Evolutionary conservation across 1,140 invertebrate species (phyloP).

Genomic region (Drosophila melanica): DNA sequence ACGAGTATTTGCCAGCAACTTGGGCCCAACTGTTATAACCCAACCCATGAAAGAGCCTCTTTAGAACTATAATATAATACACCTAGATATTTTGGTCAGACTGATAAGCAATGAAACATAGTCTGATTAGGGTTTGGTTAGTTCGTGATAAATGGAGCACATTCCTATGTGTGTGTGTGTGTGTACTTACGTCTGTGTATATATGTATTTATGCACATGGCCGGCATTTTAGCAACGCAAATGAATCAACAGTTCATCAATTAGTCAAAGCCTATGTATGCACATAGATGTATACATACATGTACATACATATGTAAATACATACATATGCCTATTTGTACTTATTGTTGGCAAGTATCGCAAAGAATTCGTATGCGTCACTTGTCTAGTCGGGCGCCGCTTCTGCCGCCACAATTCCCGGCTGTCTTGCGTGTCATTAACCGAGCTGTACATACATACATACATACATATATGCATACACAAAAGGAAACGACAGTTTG

Average conservation of each 20-base stretch:
- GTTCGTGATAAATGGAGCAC: constrained; percentile 31
- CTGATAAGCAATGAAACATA: constrained; percentile 25
- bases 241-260: constrained; percentile 59
- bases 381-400: constrained; percentile 64
- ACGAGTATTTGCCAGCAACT: constrained; percentile 26
- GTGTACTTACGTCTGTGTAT: background rate
- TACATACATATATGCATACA: constrained; percentile 6
- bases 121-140: constrained; percentile 34
- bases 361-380: constrained; percentile 72
- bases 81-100: background rate
- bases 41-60: constrained; percentile 14
- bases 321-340: constrained; percentile 9
- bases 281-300: constrained; percentile 14
- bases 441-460: constrained; percentile 31
- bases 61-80: constrained; percentile 26
- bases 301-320: constrained; percentile 14
- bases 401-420: constrained; percentile 25
- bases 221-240: constrained; percentile 38
- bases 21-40: constrained; percentile 18
- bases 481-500: constrained; percentile 50
- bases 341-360: constrained; percentile 55
- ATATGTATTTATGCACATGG: constrained; percentile 4
- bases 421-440: constrained; percentile 61
- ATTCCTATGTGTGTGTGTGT: background rate
- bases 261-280: constrained; percentile 29